Percentiles rank a stretch among this genome's conserved stretches.
Evolutionary conservation across 64 coral and sea anemone species (phyloP).

Genomic region (Montipora sp.): DNA sequence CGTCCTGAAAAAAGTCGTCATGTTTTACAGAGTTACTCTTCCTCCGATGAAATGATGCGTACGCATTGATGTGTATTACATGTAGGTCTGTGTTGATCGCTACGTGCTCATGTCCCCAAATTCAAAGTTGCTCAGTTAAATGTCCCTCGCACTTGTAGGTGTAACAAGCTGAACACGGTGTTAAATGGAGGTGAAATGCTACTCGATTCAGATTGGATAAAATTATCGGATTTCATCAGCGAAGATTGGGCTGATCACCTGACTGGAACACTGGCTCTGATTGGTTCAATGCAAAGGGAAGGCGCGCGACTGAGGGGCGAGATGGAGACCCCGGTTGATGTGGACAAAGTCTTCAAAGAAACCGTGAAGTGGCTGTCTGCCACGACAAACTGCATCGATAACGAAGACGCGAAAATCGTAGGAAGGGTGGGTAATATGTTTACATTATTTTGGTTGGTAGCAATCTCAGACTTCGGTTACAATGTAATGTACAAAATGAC

Average conservation of each 20-base stretch:
- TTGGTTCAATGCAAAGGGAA: conserved; percentile 89
- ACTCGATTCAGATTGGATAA: conserved; percentile 90
- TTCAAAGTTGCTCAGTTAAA: too few relatives aligned
- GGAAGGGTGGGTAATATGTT: conserved; percentile 75
- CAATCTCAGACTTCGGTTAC: too few relatives aligned
- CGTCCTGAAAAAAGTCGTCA: too few relatives aligned
- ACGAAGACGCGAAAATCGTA: conserved; percentile 92
- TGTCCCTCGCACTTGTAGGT: conserved; percentile 29
- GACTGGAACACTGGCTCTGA: conserved; percentile 65
- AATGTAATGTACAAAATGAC: too few relatives aligned
- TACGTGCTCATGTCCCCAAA: too few relatives aligned
- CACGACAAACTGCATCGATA: conserved; percentile 88
- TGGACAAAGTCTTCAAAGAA: conserved; percentile 75
- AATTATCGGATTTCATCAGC: conserved; percentile 80
- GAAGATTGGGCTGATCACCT: conserved; percentile 83
- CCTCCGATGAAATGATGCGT: too few relatives aligned
- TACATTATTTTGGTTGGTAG: too few relatives aligned
- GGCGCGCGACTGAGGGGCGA: conserved; percentile 57
- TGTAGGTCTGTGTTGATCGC: too few relatives aligned
- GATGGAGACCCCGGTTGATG: conserved; percentile 68
- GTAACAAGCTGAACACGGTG: conserved; percentile 81
- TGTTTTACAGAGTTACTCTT: too few relatives aligned
- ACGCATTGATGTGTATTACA: too few relatives aligned
- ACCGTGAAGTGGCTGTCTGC: conserved; percentile 87
- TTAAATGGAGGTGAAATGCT: conserved; percentile 77